Evolutionary conservation across 92 coral and sea anemone genomes (phyloP), one percentile per base, ranked within the genome.

Genomic region (Bergia sp.): DNA sequence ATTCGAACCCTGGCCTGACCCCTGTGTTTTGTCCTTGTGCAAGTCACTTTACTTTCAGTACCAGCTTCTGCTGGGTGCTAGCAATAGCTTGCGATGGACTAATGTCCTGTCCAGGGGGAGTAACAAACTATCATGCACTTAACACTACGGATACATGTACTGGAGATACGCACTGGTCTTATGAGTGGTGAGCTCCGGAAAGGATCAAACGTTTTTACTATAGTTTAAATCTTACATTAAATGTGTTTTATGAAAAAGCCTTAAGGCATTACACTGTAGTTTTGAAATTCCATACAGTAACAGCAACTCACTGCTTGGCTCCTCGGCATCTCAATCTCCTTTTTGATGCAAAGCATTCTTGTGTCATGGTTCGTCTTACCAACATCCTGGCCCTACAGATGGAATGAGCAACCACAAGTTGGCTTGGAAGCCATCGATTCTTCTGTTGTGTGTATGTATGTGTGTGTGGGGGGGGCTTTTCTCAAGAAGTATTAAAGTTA

Each of bases 261-360:
- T 13, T 8, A 61, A 20, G 8, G 69, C 18, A 29, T 29, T 29
- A 61, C 29, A 61, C 69, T 61, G 8, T 23, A 61, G 29, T 0
- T 15, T 74, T 39, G 7, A 38, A 74, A n/a, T 4, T 5, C 10
- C 29, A 29, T 18, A 1, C 12, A 15, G n/a, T 76, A 12, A 82
- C 7, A 61, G 18, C 61, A 69, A 92, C 98, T 93, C 73, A 96
- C 97, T 23, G 98, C 99, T 82, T 92, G 89, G 80, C 77, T 97
- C 58, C 99, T 93, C 1, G 99, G 98, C 77, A 88, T 87, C 65
- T 96, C 98, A 8, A 97, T 94, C 85, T 97, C 99, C 55, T 94
- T 93, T 37, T 96, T 94, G 61, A 97, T 97, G 79, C 99, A 97
- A 45, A 88, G 41, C 96, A 95, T 97, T 76, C 99, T 92, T 37